Base-by-base conservation (phyloP, 2,888 invertebrate genomes). In the Plagodis pulveraria region DNA sequence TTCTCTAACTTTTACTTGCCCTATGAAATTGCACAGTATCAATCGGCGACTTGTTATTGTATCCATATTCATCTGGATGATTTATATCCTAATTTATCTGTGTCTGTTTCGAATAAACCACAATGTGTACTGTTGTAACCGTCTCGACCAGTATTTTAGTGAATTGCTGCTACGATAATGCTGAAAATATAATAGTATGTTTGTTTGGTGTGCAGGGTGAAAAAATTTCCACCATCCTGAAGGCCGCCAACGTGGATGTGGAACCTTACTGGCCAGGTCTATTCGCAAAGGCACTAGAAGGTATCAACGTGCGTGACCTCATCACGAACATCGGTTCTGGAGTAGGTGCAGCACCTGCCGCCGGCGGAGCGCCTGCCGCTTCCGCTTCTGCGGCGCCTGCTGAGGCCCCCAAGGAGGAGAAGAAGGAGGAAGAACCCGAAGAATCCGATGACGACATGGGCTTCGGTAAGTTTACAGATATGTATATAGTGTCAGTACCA, bases 201-300 rank as follows among this genome's bases (percentile, higher is more conserved):
- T 45, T 59, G 49, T 52, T 59, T 45, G 40, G 12, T 58, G 44
- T 55, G 6, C 45, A 98, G 98, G 97, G 97, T 80, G 99, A 99
- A 83, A 99, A 99, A 93, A 98, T 99, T 89, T 96, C 96, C 73
- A 98, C 99, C 70, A 97, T 99, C 85, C 92, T 99, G 83, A 99
- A 99, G 91, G 99, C 99, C 48, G 99, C 99, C 71, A 96, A 95
- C 84, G 99, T 99, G 62, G 97, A 97, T 68, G 97, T 99, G 43
- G 99, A 99, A 89, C 99, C 99, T 22, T 99, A 99, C 94, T 99
- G 99, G 99, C 99, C 99, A 45, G 98, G 98, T 77, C 95, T 99
- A 58, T 99, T 99, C 89, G 98, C 99, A 70, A 99, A 99, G 91
- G 98, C 99, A 42, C 93, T 99, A 71, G 99, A 99, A 88, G 98